These are phyloP conservation scores for Stegodyphus mimosarum DNA, from an alignment of 1,140 invertebrate species.

Conservation along the genomic window DNA sequence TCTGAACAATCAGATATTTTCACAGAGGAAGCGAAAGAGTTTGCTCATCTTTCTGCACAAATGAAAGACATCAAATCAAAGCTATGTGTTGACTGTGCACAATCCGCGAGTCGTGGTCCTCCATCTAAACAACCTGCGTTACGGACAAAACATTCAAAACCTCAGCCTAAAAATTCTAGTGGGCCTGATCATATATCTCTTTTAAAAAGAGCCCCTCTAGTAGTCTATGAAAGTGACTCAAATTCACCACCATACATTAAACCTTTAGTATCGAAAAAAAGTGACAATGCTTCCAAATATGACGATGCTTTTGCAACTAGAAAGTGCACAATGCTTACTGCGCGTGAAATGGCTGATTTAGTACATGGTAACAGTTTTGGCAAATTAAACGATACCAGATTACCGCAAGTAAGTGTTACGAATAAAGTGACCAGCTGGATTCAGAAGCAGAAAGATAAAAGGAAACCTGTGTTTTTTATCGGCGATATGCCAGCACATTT, in stretches of 20 bases:
- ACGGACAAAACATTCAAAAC: not conserved
- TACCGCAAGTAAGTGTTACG: constrained; percentile 21
- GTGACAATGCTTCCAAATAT: not conserved
- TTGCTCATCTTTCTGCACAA: not conserved
- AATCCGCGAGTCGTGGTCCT: constrained; percentile 17
- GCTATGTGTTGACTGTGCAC: constrained; percentile 29
- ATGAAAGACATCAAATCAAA: constrained; percentile 44
- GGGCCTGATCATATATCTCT: not conserved
- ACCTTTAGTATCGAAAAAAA: not conserved
- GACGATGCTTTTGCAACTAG: not conserved
- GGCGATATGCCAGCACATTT: constrained; percentile 30
- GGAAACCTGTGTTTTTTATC: constrained; percentile 54
- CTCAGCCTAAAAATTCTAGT: not conserved
- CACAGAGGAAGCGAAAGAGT: no score
- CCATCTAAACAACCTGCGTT: constrained; percentile 33
- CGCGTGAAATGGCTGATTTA: constrained; percentile 51
- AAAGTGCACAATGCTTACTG: constrained; percentile 43
- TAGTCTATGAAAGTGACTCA: not conserved
- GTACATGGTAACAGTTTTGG: constrained; percentile 26
- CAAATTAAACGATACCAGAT: constrained; percentile 5
- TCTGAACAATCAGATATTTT: no score
- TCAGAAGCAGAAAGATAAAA: constrained; percentile 54
- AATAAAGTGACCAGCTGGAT: constrained; percentile 45
- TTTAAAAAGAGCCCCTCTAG: not conserved
- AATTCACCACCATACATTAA: not conserved